A percentile compares a stretch with the other conserved stretches of the same genome.
Conservation (phyloP, 2,113 vertebrate genomes). For the Damaliscus lunatus region DNA sequence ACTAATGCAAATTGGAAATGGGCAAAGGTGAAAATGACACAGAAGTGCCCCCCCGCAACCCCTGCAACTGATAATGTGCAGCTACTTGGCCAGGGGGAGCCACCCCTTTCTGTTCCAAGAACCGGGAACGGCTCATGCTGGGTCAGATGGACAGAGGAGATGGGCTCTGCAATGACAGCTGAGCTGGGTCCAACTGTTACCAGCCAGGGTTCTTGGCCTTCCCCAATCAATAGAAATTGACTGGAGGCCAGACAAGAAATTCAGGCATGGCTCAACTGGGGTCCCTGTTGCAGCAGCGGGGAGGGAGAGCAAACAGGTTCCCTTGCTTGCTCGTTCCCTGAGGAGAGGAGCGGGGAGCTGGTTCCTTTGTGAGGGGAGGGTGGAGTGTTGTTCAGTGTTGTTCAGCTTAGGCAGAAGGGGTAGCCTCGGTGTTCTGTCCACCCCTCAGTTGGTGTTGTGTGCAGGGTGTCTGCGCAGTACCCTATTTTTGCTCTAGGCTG, state of each 20-base stretch:
- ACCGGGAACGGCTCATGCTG: background rate
- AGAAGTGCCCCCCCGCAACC: background rate
- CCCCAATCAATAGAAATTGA: background rate
- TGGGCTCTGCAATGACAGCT: background rate
- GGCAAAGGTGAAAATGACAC: background rate
- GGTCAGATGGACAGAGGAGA: background rate
- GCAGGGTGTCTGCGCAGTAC: background rate
- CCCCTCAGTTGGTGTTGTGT: background rate
- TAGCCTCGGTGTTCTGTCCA: background rate
- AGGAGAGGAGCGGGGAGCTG: background rate
- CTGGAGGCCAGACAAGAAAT: background rate
- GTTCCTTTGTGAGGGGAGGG: background rate
- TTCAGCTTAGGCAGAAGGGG: background rate
- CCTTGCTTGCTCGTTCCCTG: background rate
- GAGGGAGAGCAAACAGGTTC: background rate
- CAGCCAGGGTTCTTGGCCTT: background rate
- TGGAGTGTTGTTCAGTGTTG: background rate
- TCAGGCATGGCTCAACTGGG: background rate
- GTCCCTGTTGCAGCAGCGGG: background rate
- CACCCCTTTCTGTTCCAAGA: background rate
- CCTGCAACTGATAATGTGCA: rapidly evolving
- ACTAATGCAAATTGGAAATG: background rate
- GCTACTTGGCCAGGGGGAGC: background rate
- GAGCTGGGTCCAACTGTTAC: background rate
- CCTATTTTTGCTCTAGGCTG: background rate